Evolutionary conservation across 2,113 vertebrate genomes (phyloP).

Genomic region (Eupsittula cactorum): DNA sequence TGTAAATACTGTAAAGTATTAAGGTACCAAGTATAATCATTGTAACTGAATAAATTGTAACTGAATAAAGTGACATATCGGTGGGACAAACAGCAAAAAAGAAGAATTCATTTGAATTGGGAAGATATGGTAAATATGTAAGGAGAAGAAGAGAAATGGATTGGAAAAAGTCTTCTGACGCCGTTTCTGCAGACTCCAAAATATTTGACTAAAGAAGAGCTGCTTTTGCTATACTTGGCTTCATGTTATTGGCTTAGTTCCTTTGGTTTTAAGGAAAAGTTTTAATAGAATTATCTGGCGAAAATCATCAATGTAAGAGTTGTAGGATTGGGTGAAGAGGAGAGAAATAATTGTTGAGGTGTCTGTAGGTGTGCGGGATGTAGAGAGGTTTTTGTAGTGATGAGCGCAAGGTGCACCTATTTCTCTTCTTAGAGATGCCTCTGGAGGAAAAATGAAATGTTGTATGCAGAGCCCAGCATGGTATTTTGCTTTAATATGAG

Average conservation of each 20-base stretch:
- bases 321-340: not conserved
- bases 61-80: not conserved
- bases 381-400: not conserved
- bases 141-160: not conserved
- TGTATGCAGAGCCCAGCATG: not conserved
- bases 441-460: not conserved
- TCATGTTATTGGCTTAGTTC: not conserved
- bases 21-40: not conserved
- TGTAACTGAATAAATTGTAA: not conserved
- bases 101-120: not conserved
- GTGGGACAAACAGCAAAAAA: not conserved
- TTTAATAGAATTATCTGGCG: not conserved
- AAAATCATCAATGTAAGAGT: not conserved
- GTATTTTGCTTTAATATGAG: not conserved
- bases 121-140: fast-evolving
- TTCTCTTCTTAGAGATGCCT: not conserved
- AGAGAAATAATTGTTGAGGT: not conserved
- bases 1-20: not conserved
- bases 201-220: not conserved
- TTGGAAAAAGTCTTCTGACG: not conserved
- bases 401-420: not conserved
- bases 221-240: not conserved
- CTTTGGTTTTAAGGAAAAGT: not conserved
- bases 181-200: not conserved
- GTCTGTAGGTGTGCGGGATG: fast-evolving